phyloP scores from a whole-genome alignment of 2,113 vertebrate genomes.

The Psittacara wagleri region DNA sequence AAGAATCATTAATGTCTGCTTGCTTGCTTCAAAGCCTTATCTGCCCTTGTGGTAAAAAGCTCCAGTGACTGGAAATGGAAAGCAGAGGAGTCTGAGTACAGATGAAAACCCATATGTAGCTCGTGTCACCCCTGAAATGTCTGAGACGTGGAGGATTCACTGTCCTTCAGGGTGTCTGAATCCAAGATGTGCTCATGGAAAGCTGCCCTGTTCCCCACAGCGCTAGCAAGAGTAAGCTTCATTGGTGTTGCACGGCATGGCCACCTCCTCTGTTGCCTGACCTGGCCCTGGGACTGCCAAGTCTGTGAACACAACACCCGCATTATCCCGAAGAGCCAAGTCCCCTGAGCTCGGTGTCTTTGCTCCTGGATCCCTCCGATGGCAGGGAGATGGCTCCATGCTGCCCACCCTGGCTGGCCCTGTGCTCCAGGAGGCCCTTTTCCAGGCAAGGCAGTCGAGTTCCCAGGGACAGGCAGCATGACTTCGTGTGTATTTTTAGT shows the following conservation, averaged over 20 bases:
- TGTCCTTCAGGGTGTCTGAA: accelerated
- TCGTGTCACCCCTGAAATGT: not conserved
- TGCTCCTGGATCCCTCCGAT: accelerated
- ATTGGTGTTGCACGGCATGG: accelerated
- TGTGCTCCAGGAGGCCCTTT: not conserved
- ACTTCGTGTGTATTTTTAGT: not conserved
- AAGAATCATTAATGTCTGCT: not conserved
- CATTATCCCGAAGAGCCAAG: not conserved
- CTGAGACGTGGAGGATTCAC: accelerated
- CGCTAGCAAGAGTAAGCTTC: too few relatives aligned
- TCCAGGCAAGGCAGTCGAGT: not conserved
- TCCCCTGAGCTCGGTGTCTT: accelerated
- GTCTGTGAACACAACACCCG: not conserved
- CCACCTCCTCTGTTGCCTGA: not conserved
- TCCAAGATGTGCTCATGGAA: accelerated
- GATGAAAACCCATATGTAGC: not conserved
- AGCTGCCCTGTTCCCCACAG: not conserved
- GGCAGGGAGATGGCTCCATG: accelerated
- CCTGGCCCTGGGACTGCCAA: too few relatives aligned
- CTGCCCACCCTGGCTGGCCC: accelerated
- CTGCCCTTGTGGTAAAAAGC: not conserved
- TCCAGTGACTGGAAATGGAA: not conserved
- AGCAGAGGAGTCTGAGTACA: not conserved
- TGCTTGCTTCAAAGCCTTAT: not conserved
- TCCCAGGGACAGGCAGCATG: not conserved